Evolutionary conservation across 2,888 invertebrate species (phyloP), one percentile per base, ranked within the genome.

Genomic region (Ischnus inquisitorius): DNA sequence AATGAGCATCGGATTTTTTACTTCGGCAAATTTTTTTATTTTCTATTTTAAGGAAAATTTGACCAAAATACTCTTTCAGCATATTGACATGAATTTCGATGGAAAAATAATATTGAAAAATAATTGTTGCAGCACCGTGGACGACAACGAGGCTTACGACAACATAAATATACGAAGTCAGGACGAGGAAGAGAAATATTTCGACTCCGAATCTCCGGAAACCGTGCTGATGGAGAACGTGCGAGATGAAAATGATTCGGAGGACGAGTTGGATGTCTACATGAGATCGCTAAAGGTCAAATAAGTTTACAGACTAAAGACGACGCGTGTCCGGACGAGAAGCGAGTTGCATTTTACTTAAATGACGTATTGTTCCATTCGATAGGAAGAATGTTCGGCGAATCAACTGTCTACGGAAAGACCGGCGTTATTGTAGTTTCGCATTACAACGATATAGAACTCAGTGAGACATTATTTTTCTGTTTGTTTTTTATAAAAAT

Each of bases 151-250:
- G 60, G 96, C 96, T 74, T 97, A 97, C 93, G 98, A 98, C 93
- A 95, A 96, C 89, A 92, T 96, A 84, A 96, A 96, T 81, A 95
- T 97, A 74, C 93, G 96, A 82, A 96, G 96, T 57, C 96, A 96
- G 89, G 98, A 98, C 94, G 97, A 96, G 87, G 98, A 98, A 93
- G 98, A 98, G 88, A 96, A 96, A 91, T 98, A 98, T 93, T 98
- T 98, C 94, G 98, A 98, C 93, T 96, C 96, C 3, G 98, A 98
- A 92, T 95, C 96, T 34, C 96, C 96, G 86, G 96, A 96, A 86
- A 94, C 94, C 57, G 88, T 90, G 48, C 75, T 88, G 72, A 34
- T 80, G 8, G 87, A 88, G 54, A 87, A 88, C 48, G 84, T 88
- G 72, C 88, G 87, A 79, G 88, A 89, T 19, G 88, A 89, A 67